phyloP scores from a whole-genome alignment of 1,140 invertebrate species.

The Diabrotica virgifera region DNA sequence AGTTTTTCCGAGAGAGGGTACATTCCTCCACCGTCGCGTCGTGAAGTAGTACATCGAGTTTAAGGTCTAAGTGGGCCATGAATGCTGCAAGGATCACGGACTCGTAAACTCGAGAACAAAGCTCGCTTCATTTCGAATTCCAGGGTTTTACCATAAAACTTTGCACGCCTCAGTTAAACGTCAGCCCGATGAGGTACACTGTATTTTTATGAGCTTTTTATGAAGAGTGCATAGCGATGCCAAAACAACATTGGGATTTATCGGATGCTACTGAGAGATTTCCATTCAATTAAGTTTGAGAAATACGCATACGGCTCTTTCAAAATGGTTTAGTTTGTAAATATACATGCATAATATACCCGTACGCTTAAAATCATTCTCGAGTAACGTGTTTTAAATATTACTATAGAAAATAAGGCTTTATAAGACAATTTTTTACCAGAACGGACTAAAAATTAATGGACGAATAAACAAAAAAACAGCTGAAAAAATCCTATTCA shows the following conservation, averaged over 20 bases:
- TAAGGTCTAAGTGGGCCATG: constrained; percentile 13
- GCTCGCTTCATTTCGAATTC: constrained; percentile 18
- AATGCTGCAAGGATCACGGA: constrained; percentile 14
- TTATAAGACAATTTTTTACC: too few species aligned
- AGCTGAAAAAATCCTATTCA: too few species aligned
- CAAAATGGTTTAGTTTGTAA: too few species aligned
- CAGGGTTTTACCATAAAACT: constrained; percentile 17
- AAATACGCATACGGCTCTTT: background rate
- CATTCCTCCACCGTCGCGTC: background rate
- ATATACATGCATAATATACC: too few species aligned
- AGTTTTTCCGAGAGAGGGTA: background rate
- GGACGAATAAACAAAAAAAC: too few species aligned
- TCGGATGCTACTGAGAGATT: background rate
- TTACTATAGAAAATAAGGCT: too few species aligned
- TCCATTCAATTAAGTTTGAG: background rate
- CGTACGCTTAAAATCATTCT: too few species aligned
- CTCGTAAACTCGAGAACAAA: constrained; percentile 20
- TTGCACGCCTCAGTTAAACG: constrained; percentile 9
- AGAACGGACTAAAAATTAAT: too few species aligned
- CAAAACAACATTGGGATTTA: background rate
- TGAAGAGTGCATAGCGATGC: background rate
- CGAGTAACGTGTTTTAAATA: too few species aligned
- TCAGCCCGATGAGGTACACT: constrained; percentile 6
- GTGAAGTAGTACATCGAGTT: constrained; percentile 7
- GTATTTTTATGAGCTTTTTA: constrained; percentile 5